A percentile compares a stretch with the other conserved stretches of the same genome.
phyloP scores from a whole-genome alignment of 2,888 invertebrate genomes.

The Drosophila leonis region DNA sequence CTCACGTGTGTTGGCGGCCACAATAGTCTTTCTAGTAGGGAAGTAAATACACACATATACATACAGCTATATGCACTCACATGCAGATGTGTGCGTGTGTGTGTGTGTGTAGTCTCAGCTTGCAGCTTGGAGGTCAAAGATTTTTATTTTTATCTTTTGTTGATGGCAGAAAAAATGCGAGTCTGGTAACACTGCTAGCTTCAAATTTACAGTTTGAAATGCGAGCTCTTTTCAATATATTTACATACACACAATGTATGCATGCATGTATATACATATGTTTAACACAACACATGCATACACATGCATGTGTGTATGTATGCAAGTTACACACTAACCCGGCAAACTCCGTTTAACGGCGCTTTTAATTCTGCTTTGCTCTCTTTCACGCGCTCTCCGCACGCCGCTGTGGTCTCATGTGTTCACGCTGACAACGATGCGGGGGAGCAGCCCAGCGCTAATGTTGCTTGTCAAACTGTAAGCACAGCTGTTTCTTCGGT shows the following conservation, averaged over 20 bases:
- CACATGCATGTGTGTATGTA: slow-evolving; percentile 11
- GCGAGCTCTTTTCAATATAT: slow-evolving; percentile 38
- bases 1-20: slow-evolving; percentile 68
- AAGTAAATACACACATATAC: slow-evolving; percentile 17
- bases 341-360: slow-evolving; percentile 65
- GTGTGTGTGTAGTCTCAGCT: slow-evolving; percentile 26
- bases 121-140: slow-evolving; percentile 67
- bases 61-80: neutral
- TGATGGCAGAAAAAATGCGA: slow-evolving; percentile 15
- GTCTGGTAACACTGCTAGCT: slow-evolving; percentile 33
- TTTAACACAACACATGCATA: slow-evolving; percentile 4
- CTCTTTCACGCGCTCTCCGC: slow-evolving; percentile 25
- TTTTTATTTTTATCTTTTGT: slow-evolving; percentile 15
- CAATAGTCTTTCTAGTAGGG: slow-evolving; percentile 31
- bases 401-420: slow-evolving; percentile 52
- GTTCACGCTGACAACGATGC: slow-evolving; percentile 44
- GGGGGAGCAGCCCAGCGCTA: slow-evolving; percentile 64
- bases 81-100: slow-evolving; percentile 4
- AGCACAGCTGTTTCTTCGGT: slow-evolving; percentile 71
- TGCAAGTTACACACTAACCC: slow-evolving; percentile 67
- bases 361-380: slow-evolving; percentile 41
- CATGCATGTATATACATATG: slow-evolving; percentile 33
- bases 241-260: neutral
- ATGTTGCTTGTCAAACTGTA: slow-evolving; percentile 56
- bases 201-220: slow-evolving; percentile 25